phyloP scores from a whole-genome alignment of 2,113 vertebrate species.

The Ciconia stormi region DNA sequence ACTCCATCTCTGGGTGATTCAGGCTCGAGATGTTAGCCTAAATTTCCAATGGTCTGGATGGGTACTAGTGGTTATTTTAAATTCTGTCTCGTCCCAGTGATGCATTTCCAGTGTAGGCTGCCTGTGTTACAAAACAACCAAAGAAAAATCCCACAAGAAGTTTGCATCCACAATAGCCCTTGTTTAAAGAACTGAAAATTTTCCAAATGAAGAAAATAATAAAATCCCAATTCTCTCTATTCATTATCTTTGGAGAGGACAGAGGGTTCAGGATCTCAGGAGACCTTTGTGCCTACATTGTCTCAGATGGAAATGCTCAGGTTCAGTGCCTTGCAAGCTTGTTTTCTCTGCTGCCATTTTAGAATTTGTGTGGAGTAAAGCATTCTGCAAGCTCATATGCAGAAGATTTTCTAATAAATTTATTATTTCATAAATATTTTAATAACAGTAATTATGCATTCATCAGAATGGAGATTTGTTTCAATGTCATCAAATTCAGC shows the following conservation, averaged over 20 bases:
- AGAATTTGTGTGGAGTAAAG: not conserved
- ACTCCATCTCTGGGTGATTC: not conserved
- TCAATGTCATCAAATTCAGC: not conserved
- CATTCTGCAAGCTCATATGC: not conserved
- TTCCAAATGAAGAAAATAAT: not conserved
- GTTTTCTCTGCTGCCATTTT: not conserved
- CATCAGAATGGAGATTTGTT: constrained; percentile 17
- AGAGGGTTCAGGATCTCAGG: not conserved
- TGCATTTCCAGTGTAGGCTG: not conserved
- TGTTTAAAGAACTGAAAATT: not conserved
- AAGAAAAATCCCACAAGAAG: not conserved
- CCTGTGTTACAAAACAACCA: not conserved
- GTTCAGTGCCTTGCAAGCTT: not conserved
- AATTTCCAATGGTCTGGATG: not conserved
- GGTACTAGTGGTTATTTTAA: not conserved
- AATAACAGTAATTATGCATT: constrained; percentile 1
- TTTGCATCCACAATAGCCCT: not conserved
- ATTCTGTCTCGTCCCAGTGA: not conserved
- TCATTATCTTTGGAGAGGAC: not conserved
- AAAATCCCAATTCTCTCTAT: not conserved
- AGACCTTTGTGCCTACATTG: rapidly evolving
- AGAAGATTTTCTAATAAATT: not conserved
- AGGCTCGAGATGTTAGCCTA: not conserved
- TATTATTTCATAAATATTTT: constrained; percentile 39
- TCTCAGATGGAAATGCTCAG: not conserved